Evolutionary conservation across 1,140 invertebrate species (phyloP).

Genomic region (Psix sp.): DNA sequence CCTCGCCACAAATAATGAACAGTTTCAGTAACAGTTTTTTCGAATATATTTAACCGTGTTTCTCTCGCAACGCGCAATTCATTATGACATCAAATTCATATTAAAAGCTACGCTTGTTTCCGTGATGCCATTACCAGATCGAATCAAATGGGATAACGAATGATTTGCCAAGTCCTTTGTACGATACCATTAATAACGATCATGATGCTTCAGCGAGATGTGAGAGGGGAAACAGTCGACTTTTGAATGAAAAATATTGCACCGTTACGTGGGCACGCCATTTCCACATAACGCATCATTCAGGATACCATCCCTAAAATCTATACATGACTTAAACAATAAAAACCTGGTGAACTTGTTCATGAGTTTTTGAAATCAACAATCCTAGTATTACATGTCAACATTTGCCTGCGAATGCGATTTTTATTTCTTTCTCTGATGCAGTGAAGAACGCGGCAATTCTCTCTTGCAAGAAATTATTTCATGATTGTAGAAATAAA

Average conservation of each 20-base stretch:
- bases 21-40: conserved; percentile 29
- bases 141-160: conserved; percentile 31
- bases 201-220: conserved; percentile 11
- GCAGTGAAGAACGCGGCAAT: conserved; percentile 47
- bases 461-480: no score
- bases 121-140: conserved; percentile 16
- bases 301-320: conserved; percentile 27
- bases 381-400: conserved; percentile 53
- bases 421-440: conserved; percentile 50
- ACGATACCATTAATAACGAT: conserved; percentile 37
- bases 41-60: conserved; percentile 3
- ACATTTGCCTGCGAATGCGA: conserved; percentile 46
- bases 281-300: conserved; percentile 45
- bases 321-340: conserved; percentile 45
- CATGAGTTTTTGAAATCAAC: conserved; percentile 44
- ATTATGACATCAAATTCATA: conserved; percentile 33
- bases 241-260: conserved; percentile 39
- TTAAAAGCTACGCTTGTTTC: conserved; percentile 13
- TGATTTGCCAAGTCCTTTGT: conserved; percentile 17
- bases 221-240: conserved; percentile 19
- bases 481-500: conserved; percentile 39
- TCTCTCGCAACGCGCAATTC: conserved; percentile 13
- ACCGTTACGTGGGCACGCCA: conserved; percentile 26
- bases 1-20: conserved; percentile 39
- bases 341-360: conserved; percentile 47